These are phyloP conservation scores for Platycercus adscitus DNA, from an alignment of 2,113 vertebrate genomes.

Conservation along the genomic window DNA sequence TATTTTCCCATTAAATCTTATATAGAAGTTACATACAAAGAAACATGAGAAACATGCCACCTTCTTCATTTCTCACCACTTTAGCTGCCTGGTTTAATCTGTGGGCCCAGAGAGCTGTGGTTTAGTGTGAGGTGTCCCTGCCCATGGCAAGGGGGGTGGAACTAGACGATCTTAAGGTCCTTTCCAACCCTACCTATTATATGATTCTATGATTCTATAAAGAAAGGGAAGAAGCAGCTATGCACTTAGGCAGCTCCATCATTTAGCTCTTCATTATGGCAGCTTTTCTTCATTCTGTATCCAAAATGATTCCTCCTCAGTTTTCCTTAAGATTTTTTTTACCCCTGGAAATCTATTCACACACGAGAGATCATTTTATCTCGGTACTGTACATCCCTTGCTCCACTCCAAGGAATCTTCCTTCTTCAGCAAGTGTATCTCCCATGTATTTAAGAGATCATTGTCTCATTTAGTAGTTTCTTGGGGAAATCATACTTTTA, in stretches of 20 bases:
- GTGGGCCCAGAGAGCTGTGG: not conserved
- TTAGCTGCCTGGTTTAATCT: not conserved
- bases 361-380: not conserved
- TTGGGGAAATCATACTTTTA: not conserved
- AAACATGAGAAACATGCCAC: not conserved
- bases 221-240: not conserved
- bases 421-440: not conserved
- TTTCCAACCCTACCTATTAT: no score
- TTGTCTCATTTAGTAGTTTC: not conserved
- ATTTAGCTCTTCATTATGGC: not conserved
- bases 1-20: not conserved
- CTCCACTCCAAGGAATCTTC: not conserved
- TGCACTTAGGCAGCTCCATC: not conserved
- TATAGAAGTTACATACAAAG: not conserved
- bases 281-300: not conserved
- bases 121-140: no score
- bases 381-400: fast-evolving
- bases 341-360: not conserved
- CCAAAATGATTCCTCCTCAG: not conserved
- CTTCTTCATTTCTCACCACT: not conserved
- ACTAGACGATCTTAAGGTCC: no score
- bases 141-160: no score
- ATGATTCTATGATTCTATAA: no score
- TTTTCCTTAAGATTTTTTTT: not conserved
- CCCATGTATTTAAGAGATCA: not conserved